These are phyloP conservation scores for Esperia sulphurella DNA, from an alignment of 2,888 invertebrate genomes.

Conservation along the genomic window DNA sequence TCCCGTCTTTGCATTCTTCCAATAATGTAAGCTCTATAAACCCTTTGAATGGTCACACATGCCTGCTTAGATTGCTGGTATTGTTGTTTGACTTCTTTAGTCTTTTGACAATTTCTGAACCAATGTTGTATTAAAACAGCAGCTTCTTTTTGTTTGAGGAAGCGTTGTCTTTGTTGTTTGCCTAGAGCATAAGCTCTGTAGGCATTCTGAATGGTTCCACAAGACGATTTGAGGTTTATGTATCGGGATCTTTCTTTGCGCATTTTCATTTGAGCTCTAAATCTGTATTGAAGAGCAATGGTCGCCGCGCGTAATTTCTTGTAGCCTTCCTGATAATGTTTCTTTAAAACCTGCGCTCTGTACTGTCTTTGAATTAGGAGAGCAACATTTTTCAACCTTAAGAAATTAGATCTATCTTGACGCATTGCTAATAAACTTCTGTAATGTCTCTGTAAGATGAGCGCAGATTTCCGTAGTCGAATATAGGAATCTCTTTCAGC, in stretches of 20 bases:
- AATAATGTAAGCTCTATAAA: slow-evolving; percentile 48
- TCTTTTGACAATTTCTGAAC: slow-evolving; percentile 51
- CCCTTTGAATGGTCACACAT: slow-evolving; percentile 61
- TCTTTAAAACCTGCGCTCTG: slow-evolving; percentile 49
- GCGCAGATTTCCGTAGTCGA: slow-evolving; percentile 27
- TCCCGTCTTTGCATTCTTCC: slow-evolving; percentile 46
- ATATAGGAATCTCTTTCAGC: slow-evolving; percentile 22
- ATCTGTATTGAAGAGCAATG: slow-evolving; percentile 57
- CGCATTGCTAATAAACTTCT: slow-evolving; percentile 55
- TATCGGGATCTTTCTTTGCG: slow-evolving; percentile 39
- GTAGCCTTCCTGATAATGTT: slow-evolving; percentile 29
- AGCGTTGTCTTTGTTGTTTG: slow-evolving; percentile 36
- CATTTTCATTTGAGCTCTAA: slow-evolving; percentile 55
- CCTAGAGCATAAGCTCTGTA: slow-evolving; percentile 51
- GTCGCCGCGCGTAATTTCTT: slow-evolving; percentile 38
- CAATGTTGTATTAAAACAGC: slow-evolving; percentile 63
- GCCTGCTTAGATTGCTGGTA: slow-evolving; percentile 47
- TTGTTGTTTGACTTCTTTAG: slow-evolving; percentile 33
- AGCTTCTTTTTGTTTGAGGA: slow-evolving; percentile 37
- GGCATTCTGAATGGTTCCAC: slow-evolving; percentile 52
- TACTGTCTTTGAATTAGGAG: slow-evolving; percentile 52
- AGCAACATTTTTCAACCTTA: slow-evolving; percentile 37
- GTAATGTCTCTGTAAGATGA: slow-evolving; percentile 54
- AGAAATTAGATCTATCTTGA: slow-evolving; percentile 34
- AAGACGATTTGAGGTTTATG: slow-evolving; percentile 37